Conservation (phyloP, 2,797 vertebrate genomes). For the Ceryle rudis region DNA sequence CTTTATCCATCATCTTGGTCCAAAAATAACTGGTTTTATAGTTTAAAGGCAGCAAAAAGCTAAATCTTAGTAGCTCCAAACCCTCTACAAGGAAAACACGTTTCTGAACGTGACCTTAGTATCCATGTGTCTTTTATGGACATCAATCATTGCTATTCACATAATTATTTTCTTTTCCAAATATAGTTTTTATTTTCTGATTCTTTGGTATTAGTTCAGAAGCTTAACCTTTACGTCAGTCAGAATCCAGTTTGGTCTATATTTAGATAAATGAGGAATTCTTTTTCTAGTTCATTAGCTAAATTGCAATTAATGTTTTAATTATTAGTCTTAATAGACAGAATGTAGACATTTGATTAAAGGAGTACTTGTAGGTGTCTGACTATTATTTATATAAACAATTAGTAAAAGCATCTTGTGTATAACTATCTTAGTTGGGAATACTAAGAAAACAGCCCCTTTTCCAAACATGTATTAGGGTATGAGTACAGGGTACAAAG, state of each 20-base stretch:
- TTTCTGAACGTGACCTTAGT: neutral
- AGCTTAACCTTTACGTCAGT: neutral
- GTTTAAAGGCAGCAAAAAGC: neutral
- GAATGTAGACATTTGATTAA: neutral
- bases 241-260: neutral
- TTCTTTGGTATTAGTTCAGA: neutral
- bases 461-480: fast-evolving
- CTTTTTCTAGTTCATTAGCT: neutral
- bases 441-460: neutral
- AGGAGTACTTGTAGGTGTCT: neutral
- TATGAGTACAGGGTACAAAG: neutral
- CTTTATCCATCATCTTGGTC: fast-evolving
- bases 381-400: neutral
- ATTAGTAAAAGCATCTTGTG: neutral
- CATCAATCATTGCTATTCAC: too few species aligned
- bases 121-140: neutral
- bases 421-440: neutral
- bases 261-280: neutral
- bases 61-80: neutral
- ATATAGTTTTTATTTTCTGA: neutral
- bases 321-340: neutral
- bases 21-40: neutral
- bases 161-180: neutral
- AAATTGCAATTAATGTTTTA: neutral
- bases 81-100: neutral